A percentile compares a stretch with the other conserved stretches of the same genome.
phyloP scores from a whole-genome alignment of 2,113 vertebrate genomes.

The Hemiscyllium ocellatum region DNA sequence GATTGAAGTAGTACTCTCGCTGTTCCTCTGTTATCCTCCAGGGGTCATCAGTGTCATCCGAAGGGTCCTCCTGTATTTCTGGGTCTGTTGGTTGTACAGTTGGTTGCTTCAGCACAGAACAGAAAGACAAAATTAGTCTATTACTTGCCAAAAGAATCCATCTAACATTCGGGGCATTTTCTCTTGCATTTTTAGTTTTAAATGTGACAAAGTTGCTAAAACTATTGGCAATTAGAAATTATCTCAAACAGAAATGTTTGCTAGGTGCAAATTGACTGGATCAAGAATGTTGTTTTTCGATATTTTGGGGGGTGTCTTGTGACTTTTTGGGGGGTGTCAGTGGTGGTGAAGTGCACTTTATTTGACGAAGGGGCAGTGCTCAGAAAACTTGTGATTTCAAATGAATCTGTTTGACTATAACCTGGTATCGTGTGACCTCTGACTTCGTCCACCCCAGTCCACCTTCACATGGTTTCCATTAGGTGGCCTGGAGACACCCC shows the following conservation, averaged over 20 bases:
- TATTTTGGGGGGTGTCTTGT: too few relatives aligned
- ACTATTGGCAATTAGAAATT: background rate
- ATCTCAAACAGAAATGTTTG: background rate
- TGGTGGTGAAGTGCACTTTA: too few relatives aligned
- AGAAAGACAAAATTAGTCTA: background rate
- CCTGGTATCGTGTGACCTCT: too few relatives aligned
- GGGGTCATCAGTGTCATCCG: conserved; percentile 72
- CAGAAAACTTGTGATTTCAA: too few relatives aligned
- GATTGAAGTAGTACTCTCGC: conserved; percentile 85
- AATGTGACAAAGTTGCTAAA: background rate
- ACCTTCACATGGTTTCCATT: background rate
- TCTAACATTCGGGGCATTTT: background rate
- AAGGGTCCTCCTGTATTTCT: conserved; percentile 58
- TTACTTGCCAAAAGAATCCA: background rate
- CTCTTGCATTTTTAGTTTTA: background rate
- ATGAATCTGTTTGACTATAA: too few relatives aligned
- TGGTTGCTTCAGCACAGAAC: background rate
- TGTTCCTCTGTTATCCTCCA: conserved; percentile 97
- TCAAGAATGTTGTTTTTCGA: too few relatives aligned
- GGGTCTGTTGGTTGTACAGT: conserved; percentile 54
- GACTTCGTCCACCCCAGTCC: too few relatives aligned
- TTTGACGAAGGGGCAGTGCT: too few relatives aligned
- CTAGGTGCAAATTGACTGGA: background rate
- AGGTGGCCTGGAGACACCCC: background rate
- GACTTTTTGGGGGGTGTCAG: too few relatives aligned